These are phyloP conservation scores for Cassiopea xamachana DNA, from an alignment of 30 jellyfish, hydroid and myxozoan species.

Conservation along the genomic window DNA sequence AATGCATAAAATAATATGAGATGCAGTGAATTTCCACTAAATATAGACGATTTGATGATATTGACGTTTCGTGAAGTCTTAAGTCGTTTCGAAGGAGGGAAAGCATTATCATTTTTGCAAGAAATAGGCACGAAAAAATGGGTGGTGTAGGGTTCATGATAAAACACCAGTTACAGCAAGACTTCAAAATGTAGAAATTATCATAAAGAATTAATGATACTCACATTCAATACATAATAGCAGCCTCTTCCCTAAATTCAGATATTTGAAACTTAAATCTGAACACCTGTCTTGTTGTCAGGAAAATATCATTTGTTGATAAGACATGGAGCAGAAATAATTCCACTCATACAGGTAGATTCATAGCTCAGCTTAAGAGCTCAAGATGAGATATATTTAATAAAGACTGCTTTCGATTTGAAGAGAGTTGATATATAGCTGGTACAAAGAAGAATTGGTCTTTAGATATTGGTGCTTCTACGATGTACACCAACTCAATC, in stretches of 20 bases:
- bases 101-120: too few species aligned
- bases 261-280: background rate
- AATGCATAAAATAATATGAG: too few species aligned
- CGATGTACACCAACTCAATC: background rate
- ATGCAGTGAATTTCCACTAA: too few species aligned
- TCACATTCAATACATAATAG: background rate
- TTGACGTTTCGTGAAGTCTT: too few species aligned
- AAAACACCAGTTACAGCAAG: background rate
- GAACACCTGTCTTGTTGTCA: background rate
- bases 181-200: background rate
- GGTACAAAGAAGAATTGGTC: too few species aligned
- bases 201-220: slow-evolving; percentile 5
- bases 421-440: too few species aligned
- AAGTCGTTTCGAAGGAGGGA: too few species aligned
- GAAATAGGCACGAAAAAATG: background rate
- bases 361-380: background rate
- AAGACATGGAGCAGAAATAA: background rate
- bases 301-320: background rate
- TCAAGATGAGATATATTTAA: background rate
- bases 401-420: too few species aligned
- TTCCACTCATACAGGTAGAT: background rate
- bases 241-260: background rate
- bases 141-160: background rate
- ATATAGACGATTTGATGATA: too few species aligned
- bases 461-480: too few species aligned